A percentile compares a stretch with the other conserved stretches of the same genome.
phyloP scores from a whole-genome alignment of 2,888 invertebrate genomes.

The Zygothrica quintamaculata region DNA sequence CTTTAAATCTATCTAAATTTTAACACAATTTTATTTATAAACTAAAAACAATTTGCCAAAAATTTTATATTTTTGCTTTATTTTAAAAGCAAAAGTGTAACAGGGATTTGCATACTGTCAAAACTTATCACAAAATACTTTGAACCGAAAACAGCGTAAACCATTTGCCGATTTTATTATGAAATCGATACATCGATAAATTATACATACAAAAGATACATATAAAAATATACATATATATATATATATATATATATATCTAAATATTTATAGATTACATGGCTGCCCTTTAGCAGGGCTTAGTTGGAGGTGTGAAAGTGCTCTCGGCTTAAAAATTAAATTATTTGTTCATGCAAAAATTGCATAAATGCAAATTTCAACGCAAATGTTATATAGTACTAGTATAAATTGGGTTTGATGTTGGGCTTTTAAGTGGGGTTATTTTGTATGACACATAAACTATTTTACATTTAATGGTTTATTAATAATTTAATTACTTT shows the following conservation, averaged over 20 bases:
- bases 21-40: constrained; percentile 21
- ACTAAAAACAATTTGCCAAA: constrained; percentile 4
- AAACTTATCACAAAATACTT: constrained; percentile 67
- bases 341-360: constrained; percentile 48
- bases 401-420: neutral
- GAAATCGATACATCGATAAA: constrained; percentile 62
- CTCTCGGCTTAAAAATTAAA: constrained; percentile 67
- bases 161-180: constrained; percentile 61
- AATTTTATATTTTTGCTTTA: neutral
- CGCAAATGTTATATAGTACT: too few relatives aligned
- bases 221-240: constrained; percentile 21
- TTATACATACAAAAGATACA: constrained; percentile 12
- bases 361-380: constrained; percentile 56
- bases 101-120: constrained; percentile 70
- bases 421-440: neutral
- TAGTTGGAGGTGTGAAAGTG: constrained; percentile 59
- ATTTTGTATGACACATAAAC: constrained; percentile 49
- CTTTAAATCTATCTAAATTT: neutral
- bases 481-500: constrained; percentile 81
- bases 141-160: constrained; percentile 56
- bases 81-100: constrained; percentile 19
- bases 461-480: constrained; percentile 80
- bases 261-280: constrained; percentile 18
- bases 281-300: constrained; percentile 27
- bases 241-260: constrained; percentile 39